Base-by-base conservation (phyloP, 2,797 vertebrate genomes). In the Pelochelys cantorii region DNA sequence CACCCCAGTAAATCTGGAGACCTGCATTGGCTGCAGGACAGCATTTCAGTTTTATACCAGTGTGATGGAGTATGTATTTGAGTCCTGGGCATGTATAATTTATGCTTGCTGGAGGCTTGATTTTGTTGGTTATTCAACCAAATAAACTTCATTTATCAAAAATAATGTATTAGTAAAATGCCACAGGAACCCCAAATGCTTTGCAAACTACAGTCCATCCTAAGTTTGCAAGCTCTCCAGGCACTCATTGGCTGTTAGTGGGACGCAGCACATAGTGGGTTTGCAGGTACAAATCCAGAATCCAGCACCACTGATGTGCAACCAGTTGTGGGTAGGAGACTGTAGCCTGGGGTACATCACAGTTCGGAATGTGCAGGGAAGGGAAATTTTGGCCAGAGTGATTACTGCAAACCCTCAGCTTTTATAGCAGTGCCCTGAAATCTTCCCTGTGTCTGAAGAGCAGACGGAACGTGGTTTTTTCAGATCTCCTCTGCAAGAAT, bases 51-150 rank as follows among this genome's bases (percentile, higher is more conserved):
- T 56, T 90, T 84, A 80, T 23, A 84, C 56, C 60, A 92, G 83
- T 1, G 2, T 52, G 75, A 53, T 74, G 83, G 91, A 89, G 83
- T 93, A 78, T 77, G 52, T 4, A 13, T 54, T 95, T 94, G 94
- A 91, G 71, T 90, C 79, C 74, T 0, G 1, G 12, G 84, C 85
- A 77, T 65, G 88, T 91, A 29, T 85, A 93, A 91, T 81, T 6
- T 37, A 25, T 27, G 22, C 42, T 23, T 13, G 3, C 65, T 93
- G 89, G 90, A 94, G 90, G 96, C 95, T 95, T 94, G 94, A 93
- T 89, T 91, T 91, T 82, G 55, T 54, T 94, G 87, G 82, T 95
- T 94, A 93, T 84, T 91, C 88, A 94, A 83, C 88, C 55, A 87
- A 94, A 94, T 74, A 1, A 11, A 85, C 92, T 92, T 90, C 77